Evolutionary conservation across 2,888 invertebrate species (phyloP).

Genomic region (Andricus quercusramuli): DNA sequence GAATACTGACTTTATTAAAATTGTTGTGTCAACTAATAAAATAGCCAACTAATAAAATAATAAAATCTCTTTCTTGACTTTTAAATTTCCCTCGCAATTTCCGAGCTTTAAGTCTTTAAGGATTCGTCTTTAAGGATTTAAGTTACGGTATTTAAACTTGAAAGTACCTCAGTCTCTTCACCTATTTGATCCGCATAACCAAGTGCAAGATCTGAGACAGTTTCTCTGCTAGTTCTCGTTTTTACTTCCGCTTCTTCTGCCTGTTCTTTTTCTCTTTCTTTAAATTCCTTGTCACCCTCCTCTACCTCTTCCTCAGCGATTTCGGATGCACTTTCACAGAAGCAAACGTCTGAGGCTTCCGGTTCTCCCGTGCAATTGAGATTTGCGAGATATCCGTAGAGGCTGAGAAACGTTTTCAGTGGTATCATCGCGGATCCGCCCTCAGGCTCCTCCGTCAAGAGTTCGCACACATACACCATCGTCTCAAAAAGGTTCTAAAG

Average conservation of each 20-base stretch:
- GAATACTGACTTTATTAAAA: too few species aligned
- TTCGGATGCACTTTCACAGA: slow-evolving; percentile 30
- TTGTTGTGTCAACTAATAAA: too few species aligned
- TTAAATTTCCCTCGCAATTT: background rate
- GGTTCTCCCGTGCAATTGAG: slow-evolving; percentile 67
- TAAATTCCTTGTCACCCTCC: background rate
- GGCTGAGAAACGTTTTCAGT: slow-evolving; percentile 81
- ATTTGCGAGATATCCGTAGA: slow-evolving; percentile 74
- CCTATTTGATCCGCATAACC: background rate
- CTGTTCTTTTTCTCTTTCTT: slow-evolving; percentile 4
- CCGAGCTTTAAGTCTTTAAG: background rate
- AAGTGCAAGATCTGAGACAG: slow-evolving; percentile 10
- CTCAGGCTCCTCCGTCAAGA: slow-evolving; percentile 89
- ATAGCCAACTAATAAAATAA: too few species aligned
- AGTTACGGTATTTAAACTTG: background rate
- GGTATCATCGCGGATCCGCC: slow-evolving; percentile 89
- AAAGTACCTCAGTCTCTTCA: slow-evolving; percentile 11
- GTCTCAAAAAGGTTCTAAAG: slow-evolving; percentile 86
- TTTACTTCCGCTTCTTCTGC: background rate
- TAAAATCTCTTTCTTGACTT: background rate
- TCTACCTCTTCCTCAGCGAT: background rate
- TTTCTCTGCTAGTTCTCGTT: slow-evolving; percentile 6
- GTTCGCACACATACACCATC: slow-evolving; percentile 89
- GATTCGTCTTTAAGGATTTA: background rate
- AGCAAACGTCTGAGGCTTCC: slow-evolving; percentile 35